Percentiles rank a stretch among this genome's conserved stretches.
These are phyloP conservation scores for Seriola rivoliana DNA, from an alignment of 2,113 vertebrate genomes.

Conservation along the genomic window DNA sequence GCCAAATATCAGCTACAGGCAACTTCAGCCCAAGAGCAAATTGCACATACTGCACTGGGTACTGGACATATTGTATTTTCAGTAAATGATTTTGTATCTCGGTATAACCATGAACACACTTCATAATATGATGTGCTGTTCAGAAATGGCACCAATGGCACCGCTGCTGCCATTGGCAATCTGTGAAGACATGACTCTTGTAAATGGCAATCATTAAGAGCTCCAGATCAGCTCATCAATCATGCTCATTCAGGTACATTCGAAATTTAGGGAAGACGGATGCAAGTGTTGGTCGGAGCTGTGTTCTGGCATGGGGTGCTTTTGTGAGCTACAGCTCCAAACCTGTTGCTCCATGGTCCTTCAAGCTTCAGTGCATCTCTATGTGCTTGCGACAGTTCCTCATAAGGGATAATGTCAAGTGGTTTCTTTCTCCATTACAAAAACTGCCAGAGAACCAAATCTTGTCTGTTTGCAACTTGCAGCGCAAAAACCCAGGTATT, in stretches of 20 bases:
- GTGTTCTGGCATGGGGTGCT: too few relatives aligned
- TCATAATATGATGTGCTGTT: background rate
- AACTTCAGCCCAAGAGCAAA: too few relatives aligned
- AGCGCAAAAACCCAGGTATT: background rate
- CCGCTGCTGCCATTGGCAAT: too few relatives aligned
- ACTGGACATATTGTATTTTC: background rate
- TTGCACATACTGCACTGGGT: background rate
- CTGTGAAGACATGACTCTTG: too few relatives aligned
- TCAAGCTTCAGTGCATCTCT: background rate
- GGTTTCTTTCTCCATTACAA: background rate
- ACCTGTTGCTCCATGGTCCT: background rate
- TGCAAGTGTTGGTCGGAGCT: too few relatives aligned
- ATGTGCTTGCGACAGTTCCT: background rate
- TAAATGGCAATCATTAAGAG: too few relatives aligned
- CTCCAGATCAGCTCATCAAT: too few relatives aligned
- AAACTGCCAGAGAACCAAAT: background rate
- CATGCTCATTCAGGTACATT: too few relatives aligned
- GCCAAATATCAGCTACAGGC: background rate
- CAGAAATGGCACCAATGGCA: too few relatives aligned
- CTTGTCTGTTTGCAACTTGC: background rate
- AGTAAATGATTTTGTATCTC: background rate
- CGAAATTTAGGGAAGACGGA: too few relatives aligned
- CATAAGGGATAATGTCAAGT: too few relatives aligned
- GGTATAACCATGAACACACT: background rate
- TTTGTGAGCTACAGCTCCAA: too few relatives aligned